Evolutionary conservation across 64 coral and sea anemone genomes (phyloP).

Genomic region (Porites australiensis): DNA sequence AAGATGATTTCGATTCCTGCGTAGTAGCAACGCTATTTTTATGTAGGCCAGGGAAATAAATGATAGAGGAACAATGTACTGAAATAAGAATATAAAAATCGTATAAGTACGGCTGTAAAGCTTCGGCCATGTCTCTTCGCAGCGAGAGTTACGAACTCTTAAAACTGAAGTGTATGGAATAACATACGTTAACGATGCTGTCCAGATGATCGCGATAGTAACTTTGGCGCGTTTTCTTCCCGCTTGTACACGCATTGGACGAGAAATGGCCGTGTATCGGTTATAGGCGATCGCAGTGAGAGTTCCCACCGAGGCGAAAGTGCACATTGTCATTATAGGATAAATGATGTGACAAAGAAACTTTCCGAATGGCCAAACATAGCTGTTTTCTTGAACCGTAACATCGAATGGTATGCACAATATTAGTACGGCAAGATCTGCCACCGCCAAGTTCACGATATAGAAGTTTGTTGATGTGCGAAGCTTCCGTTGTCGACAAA

Average conservation of each 20-base stretch:
- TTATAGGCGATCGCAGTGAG: constrained; percentile 89
- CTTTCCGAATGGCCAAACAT: constrained; percentile 83
- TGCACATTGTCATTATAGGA: constrained; percentile 89
- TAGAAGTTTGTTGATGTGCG: constrained; percentile 94
- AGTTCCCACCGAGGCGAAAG: constrained; percentile 87
- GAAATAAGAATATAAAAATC: constrained; percentile 83
- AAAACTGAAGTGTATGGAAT: constrained; percentile 75
- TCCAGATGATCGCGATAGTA: constrained; percentile 73
- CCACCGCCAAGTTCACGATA: constrained; percentile 85
- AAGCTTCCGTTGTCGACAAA: constrained; percentile 80
- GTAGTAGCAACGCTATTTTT: constrained; percentile 71
- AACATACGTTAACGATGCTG: constrained; percentile 57
- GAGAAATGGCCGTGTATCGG: constrained; percentile 73
- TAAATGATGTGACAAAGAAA: constrained; percentile 84
- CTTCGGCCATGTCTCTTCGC: constrained; percentile 76
- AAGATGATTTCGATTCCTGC: constrained; percentile 68
- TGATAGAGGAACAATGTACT: constrained; percentile 83
- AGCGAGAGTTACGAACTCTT: constrained; percentile 49
- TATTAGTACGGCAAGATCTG: constrained; percentile 79
- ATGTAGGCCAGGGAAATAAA: constrained; percentile 84
- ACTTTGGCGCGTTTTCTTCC: constrained; percentile 70
- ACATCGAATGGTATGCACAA: constrained; percentile 95
- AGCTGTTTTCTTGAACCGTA: constrained; percentile 77
- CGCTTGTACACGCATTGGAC: constrained; percentile 70
- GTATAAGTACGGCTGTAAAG: constrained; percentile 76